Base-by-base conservation (phyloP, 2,888 invertebrate species). In the Campopleginae sp. region DNA sequence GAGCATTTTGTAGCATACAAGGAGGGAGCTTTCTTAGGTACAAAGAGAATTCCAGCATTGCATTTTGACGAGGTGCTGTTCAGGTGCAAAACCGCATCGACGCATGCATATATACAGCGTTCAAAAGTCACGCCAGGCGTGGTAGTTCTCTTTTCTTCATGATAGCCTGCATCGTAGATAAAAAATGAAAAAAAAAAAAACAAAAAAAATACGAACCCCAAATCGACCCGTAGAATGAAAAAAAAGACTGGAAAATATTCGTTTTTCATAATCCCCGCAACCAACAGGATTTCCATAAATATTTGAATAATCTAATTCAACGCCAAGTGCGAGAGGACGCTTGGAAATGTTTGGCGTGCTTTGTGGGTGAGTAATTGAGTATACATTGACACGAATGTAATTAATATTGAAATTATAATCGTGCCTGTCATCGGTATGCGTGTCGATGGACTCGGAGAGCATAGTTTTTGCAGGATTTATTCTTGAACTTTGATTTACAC, bases 21-120 rank as follows among this genome's bases (percentile, higher is more conserved):
- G 66, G 66, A 46, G 48, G 68, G 27, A 63, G 46, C 12, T 38
- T 75, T 61, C 65, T 63, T 84, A 46, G 61, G 63, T 27, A 85
- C 84, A 85, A 85, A 85, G 84, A 74, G 78, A 85, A 85, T 85
- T 85, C 81, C 78, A 78, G 80, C 54, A 74, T 51, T 75, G 42
- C 68, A 42, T 68, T 70, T 44, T 61, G 42, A 42, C 27, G 46
- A 33, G 63, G 78, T 75, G 74, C 63, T 38, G 61, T 61, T 79
- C 54, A 51, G 68, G 74, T 48, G 68, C 38, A 66, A 23, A 75
- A 7, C 17, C n/a, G 12, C 51, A n/a, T 48, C 5, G 14, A 48
- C 46, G 8, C 14, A 58, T 58, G 27, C 12, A 27, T 23, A 8
- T 58, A 14, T 58, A 12, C 58, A 58, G 14, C 27, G 5, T 58